Base-by-base conservation (phyloP, 2,113 vertebrate genomes). In the Macroglossus sobrinus region DNA sequence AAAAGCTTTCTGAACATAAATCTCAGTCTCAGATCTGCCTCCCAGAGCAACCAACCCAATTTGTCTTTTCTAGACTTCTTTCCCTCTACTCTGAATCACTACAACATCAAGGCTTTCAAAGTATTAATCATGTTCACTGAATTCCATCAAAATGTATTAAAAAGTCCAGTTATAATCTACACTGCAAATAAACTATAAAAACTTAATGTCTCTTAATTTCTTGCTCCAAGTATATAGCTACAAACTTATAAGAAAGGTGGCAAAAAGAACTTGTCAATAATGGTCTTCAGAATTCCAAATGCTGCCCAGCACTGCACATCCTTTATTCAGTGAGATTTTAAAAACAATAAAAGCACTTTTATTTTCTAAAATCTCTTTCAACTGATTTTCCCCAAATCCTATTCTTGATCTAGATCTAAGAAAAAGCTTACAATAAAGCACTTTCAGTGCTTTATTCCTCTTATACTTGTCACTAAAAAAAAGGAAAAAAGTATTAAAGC, bases 331-430 rank as follows among this genome's bases (percentile, higher is more conserved):
- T 50, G 43, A 81, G 21, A n/a, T 71, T 53, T 35, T 69, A 47
- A 80, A 53, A 84, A 35, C 14, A 61, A 74, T 15, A 11, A 2
- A 87, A 68, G 15, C 19, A 80, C 26, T 90, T 92, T 84, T 33
- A 53, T 53, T 95, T 80, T 66, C 33, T 85, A 93, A 93, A 94
- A 93, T 7, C 69, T 47, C n/a, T 79, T 93, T 89, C 75, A 92
- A 80, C 7, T 84, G 53, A 76, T 93, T 89, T 90, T 45, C 59
- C 55, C 28, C 38, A 82, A 95, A 47, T 69, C 14, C 21, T 82
- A 26, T 86, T 88, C 30, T 38, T 93, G 21, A 89, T 79, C 26
- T 19, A 90, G 24, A 96, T 66, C 38, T 91, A 95, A 64, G 26
- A 76, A 89, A 71, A 81, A 61, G 2, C 2, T n/a, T n/a, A n/a